Base-by-base conservation (phyloP, 2,113 vertebrate genomes). In the Ranitomeya variabilis region DNA sequence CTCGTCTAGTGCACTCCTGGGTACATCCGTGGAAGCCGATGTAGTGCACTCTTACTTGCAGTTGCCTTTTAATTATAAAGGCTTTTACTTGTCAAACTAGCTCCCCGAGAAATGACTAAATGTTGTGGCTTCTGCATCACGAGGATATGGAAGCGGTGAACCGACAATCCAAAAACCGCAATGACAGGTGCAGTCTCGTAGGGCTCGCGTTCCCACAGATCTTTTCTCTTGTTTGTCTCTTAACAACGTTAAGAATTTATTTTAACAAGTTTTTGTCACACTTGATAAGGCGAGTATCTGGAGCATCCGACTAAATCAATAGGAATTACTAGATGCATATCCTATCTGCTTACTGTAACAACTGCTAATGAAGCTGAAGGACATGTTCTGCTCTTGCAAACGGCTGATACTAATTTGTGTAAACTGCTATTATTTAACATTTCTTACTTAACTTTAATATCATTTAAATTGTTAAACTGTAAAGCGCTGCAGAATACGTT, bases 111-210 rank as follows among this genome's bases (percentile, higher is more conserved):
- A 74, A 55, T 76, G 7, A 57, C 55, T 88, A 88, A 88, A 88
- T 83, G 80, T 73, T 87, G 86, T 60, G 54, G 79, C 86, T 82
- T 88, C 80, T 88, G 87, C 59, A 55, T 88, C 37, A 37, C 31
- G 59, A 66, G 57, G 64, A 74, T 88, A 82, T 88, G 23, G 37
- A 74, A n/a, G 62, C 80, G 74, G 54, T 81, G 79, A 62, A 74
- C 80, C 62, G 86, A 88, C 86, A 71, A 73, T 87, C 78, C 16
- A 52, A 78, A 86, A 87, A 80, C 7, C 31, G 6, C 78, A 74
- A 52, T 88, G 87, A 88, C 67, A 82, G 79, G 83, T 88, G 78
- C 86, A 74, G 87, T 88, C 87, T 88, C 79, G 62, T 67, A 83
- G 83, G 87, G 69, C 66, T 16, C 45, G 14, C 57, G 15, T 66